These are phyloP conservation scores for Ethmia dodecea DNA, from an alignment of 2,888 invertebrate genomes.

Conservation along the genomic window DNA sequence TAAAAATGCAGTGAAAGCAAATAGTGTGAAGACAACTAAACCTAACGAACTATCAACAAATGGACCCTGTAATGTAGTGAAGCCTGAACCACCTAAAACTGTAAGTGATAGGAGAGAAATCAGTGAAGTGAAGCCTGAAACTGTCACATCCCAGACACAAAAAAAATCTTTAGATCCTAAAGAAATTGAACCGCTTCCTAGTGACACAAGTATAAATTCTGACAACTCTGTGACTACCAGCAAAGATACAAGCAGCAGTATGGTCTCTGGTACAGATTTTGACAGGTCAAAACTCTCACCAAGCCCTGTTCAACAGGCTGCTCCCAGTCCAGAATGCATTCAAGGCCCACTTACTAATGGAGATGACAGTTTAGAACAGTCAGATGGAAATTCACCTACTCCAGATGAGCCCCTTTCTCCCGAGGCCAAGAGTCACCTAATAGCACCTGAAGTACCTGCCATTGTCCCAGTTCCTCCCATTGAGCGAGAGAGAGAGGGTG, in stretches of 20 bases:
- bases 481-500: slow-evolving; percentile 58
- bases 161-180: slow-evolving; percentile 32
- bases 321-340: slow-evolving; percentile 28
- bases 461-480: slow-evolving; percentile 30
- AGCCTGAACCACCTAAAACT: slow-evolving; percentile 34
- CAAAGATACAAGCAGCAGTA: slow-evolving; percentile 45
- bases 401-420: slow-evolving; percentile 36
- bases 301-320: slow-evolving; percentile 34
- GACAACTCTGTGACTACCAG: slow-evolving; percentile 37
- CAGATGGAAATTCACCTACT: slow-evolving; percentile 51
- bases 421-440: slow-evolving; percentile 22
- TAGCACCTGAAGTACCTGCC: slow-evolving; percentile 32
- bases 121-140: slow-evolving; percentile 41
- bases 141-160: slow-evolving; percentile 32
- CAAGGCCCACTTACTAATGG: slow-evolving; percentile 42
- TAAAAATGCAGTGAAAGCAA: slow-evolving; percentile 57
- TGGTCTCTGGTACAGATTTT: slow-evolving; percentile 46
- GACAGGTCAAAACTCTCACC: slow-evolving; percentile 34
- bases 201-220: slow-evolving; percentile 46
- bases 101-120: slow-evolving; percentile 46
- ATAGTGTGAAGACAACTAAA: slow-evolving; percentile 46
- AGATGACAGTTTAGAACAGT: slow-evolving; percentile 49
- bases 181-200: slow-evolving; percentile 37
- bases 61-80: slow-evolving; percentile 40
- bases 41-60: slow-evolving; percentile 44